These are phyloP conservation scores for Anomalospiza imberbis DNA, from an alignment of 2,797 vertebrate species.

Conservation along the genomic window DNA sequence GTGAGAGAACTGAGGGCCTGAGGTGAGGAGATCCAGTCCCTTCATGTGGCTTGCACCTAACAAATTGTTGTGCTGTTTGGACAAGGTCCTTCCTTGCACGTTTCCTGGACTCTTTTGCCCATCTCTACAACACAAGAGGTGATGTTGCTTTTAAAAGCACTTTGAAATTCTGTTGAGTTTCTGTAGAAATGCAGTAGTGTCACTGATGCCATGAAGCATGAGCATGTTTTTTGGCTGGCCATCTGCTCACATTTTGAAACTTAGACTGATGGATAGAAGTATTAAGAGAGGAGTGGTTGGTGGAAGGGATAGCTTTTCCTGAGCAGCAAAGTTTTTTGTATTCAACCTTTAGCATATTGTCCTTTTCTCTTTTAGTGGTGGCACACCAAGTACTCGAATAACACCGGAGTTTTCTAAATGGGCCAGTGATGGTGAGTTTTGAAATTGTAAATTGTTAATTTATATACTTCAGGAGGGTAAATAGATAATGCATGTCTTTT, in stretches of 20 bases:
- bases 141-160: not conserved
- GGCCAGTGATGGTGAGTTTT: slow-evolving; percentile 91
- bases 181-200: not conserved
- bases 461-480: not conserved
- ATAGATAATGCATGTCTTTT: not conserved
- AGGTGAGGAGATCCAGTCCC: not conserved
- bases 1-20: not conserved
- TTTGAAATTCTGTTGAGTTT: not conserved
- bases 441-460: not conserved
- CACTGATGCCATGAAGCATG: not conserved
- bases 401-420: slow-evolving; percentile 98
- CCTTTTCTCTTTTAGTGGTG: slow-evolving; percentile 80
- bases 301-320: not conserved
- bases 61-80: not conserved
- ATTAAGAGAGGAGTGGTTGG: not conserved
- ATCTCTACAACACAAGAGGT: not conserved
- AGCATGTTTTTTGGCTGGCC: not conserved
- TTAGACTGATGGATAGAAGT: not conserved
- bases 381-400: slow-evolving; percentile 95
- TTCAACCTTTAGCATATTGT: not conserved
- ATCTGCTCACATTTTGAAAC: not conserved
- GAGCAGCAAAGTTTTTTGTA: not conserved
- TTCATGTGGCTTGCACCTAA: not conserved
- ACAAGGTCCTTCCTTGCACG: not conserved
- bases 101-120: not conserved